These are phyloP conservation scores for Rutilus rutilus DNA, from an alignment of 2,113 vertebrate genomes.

Conservation along the genomic window DNA sequence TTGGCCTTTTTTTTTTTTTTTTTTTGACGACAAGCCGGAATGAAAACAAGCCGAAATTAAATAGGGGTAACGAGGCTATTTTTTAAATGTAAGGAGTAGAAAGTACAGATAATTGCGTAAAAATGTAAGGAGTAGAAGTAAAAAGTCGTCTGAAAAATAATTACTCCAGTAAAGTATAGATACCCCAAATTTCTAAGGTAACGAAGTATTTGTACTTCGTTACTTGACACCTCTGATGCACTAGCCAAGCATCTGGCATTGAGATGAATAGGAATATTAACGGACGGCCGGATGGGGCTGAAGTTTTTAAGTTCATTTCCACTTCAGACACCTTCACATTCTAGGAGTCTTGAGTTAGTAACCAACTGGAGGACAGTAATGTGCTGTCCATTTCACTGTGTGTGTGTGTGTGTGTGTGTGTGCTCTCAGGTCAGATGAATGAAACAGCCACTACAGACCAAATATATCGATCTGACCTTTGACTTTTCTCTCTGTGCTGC, in stretches of 20 bases:
- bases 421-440: neutral
- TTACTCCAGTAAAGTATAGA: no score
- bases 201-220: no score
- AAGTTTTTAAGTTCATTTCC: neutral
- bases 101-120: no score
- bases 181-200: no score
- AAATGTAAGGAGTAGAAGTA: no score
- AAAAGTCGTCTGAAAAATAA: no score
- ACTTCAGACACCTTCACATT: conserved; percentile 5
- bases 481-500: conserved; percentile 7
- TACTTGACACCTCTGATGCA: no score
- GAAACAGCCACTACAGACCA: conserved; percentile 8
- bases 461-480: conserved; percentile 30
- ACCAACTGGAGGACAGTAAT: neutral
- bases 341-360: neutral
- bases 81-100: no score
- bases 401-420: neutral
- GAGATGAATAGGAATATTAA: neutral
- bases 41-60: no score
- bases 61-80: no score
- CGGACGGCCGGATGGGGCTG: neutral
- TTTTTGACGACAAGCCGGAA: no score
- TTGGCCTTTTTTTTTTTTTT: no score
- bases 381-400: neutral
- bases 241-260: neutral